Percentiles rank a stretch among this genome's conserved stretches.
Conservation (phyloP, 2,113 vertebrate species). For the Spea bombifrons region DNA sequence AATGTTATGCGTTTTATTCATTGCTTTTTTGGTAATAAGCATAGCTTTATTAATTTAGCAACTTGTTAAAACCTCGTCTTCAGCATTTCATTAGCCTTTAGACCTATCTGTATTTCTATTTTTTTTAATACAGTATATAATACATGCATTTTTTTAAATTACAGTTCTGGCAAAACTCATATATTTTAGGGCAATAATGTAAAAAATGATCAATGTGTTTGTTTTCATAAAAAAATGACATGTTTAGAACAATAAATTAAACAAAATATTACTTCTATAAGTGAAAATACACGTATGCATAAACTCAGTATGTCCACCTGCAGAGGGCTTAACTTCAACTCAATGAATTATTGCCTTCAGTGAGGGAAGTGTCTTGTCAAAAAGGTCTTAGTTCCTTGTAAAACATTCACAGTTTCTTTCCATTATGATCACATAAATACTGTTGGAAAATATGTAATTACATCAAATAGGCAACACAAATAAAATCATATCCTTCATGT, state of each 20-base stretch:
- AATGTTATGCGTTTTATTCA: no score
- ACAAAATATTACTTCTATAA: neutral
- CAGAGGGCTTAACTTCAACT: conserved; percentile 8
- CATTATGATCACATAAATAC: conserved; percentile 30
- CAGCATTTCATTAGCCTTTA: no score
- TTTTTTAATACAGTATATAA: no score
- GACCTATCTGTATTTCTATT: no score
- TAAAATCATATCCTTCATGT: neutral
- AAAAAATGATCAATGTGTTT: neutral
- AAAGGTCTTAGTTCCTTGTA: conserved; percentile 38
- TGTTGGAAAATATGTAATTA: conserved; percentile 19
- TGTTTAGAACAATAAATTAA: neutral
- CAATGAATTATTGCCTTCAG: conserved; percentile 26
- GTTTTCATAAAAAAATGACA: neutral
- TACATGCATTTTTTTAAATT: no score
- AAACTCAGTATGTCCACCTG: conserved; percentile 23
- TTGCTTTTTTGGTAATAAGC: no score
- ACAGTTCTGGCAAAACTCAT: no score
- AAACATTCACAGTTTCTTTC: conserved; percentile 40
- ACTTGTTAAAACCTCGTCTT: no score
- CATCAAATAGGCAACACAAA: neutral
- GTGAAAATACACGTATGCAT: conserved; percentile 22
- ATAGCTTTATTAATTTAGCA: no score
- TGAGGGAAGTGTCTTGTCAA: conserved; percentile 36
- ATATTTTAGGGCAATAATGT: neutral